Base-by-base conservation (phyloP, 2,113 vertebrate species). In the Indicator maculatus region DNA sequence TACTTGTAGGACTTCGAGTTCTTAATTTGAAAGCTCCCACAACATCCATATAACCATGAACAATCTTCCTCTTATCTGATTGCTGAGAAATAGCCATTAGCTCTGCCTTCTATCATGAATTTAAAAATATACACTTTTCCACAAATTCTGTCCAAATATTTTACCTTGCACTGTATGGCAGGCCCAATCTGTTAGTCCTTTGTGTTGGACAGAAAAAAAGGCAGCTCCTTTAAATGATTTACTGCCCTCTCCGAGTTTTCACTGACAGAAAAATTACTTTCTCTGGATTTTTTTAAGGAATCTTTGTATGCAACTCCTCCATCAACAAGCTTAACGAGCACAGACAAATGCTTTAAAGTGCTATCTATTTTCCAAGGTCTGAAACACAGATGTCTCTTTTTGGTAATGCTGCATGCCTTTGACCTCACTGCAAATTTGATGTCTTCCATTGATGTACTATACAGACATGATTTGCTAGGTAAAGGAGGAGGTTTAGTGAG, bases 371-470 rank as follows among this genome's bases (percentile, higher is more conserved):
- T 96, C 85, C 89, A 96, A 96, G 83, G 90, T 91, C 96, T 96
- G 92, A 97, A 93, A 73, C 93, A 84, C 95, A 98, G 95, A 97
- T 98, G 95, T 97, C 96, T 97, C 93, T 91, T 96, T 97, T 96
- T 96, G 93, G 94, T 96, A 97, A 96, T 75, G 95, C 52, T 89
- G 92, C 95, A 30, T 85, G 87, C 91, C 76, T 91, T 66, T 96
- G 96, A 92, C 78, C 89, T 94, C 66, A 69, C 70, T 72, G 81
- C 71, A 80, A 39, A 93, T 92, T 82, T 85, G 44, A 88, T 76
- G 72, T 74, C 71, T 86, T 93, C 91, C 66, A 79, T 24, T 86
- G 86, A 61, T 16, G 47, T 61, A 58, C 47, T 33, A 86, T 63
- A 59, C 81, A 93, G 67, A 66, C 76, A 14, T 27, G 56, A 91